Percentiles rank a stretch among this genome's conserved stretches.
phyloP scores from a whole-genome alignment of 2,113 vertebrate species.

The Ammodytes dubius region DNA sequence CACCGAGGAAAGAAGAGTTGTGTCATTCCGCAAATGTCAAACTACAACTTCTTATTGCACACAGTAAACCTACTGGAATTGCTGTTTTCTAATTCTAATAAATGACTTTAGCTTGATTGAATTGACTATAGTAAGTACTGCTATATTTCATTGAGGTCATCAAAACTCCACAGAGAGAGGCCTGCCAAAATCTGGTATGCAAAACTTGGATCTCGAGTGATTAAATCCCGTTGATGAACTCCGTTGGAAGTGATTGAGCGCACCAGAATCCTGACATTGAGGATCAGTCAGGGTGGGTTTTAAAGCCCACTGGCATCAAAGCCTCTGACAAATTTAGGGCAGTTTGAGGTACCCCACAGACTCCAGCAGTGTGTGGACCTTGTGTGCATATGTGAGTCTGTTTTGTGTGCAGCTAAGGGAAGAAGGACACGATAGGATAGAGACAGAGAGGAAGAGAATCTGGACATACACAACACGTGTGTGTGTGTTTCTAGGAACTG shows the following conservation, averaged over 20 bases:
- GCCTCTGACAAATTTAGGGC: constrained; percentile 81
- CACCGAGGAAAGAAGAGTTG: no score
- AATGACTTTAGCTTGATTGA: background rate
- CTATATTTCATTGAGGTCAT: constrained; percentile 60
- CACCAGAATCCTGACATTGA: constrained; percentile 56
- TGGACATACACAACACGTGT: constrained; percentile 60
- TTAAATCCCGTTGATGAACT: constrained; percentile 53
- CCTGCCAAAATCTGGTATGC: constrained; percentile 42
- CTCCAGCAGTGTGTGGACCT: constrained; percentile 59
- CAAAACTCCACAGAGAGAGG: constrained; percentile 36
- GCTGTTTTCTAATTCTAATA: background rate
- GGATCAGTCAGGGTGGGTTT: constrained; percentile 65
- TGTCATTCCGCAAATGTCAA: background rate
- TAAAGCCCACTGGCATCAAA: constrained; percentile 74
- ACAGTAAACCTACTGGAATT: background rate
- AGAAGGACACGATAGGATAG: constrained; percentile 60
- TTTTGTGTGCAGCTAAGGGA: constrained; percentile 52
- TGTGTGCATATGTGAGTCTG: constrained; percentile 45
- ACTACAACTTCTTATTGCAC: background rate
- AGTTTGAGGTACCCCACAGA: constrained; percentile 74
- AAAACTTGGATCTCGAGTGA: constrained; percentile 57
- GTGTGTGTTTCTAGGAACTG: constrained; percentile 66
- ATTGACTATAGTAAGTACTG: constrained; percentile 3
- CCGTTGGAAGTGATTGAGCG: constrained; percentile 54
- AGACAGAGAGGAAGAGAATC: constrained; percentile 53